Conservation (phyloP, 2,888 invertebrate species). For the Dynastes hyllus region DNA sequence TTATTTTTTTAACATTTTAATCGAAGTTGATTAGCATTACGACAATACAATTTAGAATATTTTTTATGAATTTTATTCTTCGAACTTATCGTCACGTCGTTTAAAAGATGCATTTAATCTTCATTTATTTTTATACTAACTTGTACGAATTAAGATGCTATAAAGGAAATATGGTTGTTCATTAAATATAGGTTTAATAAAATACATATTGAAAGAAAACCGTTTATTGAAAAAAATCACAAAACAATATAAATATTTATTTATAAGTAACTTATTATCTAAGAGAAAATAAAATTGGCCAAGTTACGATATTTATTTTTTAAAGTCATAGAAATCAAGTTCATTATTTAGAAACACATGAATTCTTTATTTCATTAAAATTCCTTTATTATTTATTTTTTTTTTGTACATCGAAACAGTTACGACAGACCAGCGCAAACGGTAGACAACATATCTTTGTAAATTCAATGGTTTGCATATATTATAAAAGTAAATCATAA, state of each 20-base stretch:
- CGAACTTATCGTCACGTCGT: no score
- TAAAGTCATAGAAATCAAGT: slow-evolving; percentile 25
- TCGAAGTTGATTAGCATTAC: no score
- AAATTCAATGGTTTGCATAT: slow-evolving; percentile 13
- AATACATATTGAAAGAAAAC: slow-evolving; percentile 53
- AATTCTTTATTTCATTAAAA: slow-evolving; percentile 23
- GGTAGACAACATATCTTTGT: slow-evolving; percentile 35
- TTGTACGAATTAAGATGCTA: no score
- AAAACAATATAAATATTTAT: slow-evolving; percentile 54
- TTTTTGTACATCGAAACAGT: slow-evolving; percentile 36
- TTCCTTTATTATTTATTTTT: slow-evolving; percentile 20
- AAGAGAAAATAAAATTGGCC: slow-evolving; percentile 49
- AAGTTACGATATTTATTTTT: slow-evolving; percentile 29
- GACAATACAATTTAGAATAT: no score
- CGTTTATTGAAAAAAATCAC: slow-evolving; percentile 57
- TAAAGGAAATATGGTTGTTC: no score
- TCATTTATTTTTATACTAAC: no score
- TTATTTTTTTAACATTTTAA: no score
- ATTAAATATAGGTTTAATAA: no score
- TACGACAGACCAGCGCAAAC: slow-evolving; percentile 31
- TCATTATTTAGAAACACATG: slow-evolving; percentile 38
- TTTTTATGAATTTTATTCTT: no score
- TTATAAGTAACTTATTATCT: slow-evolving; percentile 51
- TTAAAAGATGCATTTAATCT: no score
- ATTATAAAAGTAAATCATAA: slow-evolving; percentile 34